phyloP scores from a whole-genome alignment of 2,113 vertebrate genomes.

The Scatophagus argus region DNA sequence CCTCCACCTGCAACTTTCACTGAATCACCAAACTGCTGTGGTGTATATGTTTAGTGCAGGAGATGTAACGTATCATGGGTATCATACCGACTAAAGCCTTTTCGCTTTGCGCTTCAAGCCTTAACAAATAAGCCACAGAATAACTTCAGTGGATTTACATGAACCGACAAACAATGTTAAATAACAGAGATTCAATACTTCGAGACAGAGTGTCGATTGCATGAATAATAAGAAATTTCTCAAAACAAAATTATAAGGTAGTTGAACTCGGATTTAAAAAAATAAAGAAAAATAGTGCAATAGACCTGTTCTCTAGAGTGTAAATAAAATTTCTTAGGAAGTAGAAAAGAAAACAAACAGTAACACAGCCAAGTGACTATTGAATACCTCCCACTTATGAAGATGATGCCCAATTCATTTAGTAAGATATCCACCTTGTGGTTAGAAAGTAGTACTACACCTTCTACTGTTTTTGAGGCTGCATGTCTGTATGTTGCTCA shows the following conservation, averaged over 20 bases:
- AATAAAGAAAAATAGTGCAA: no score
- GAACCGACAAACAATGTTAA: background rate
- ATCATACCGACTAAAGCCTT: background rate
- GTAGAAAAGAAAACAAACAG: no score
- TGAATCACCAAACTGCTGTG: background rate
- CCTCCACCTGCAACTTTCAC: background rate
- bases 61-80: background rate
- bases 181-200: background rate
- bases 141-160: background rate
- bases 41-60: background rate
- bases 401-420: constrained; percentile 35
- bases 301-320: background rate
- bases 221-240: no score
- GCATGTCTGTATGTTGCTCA: background rate
- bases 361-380: no score
- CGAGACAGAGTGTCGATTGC: background rate
- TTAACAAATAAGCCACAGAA: background rate
- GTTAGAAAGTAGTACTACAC: constrained; percentile 38
- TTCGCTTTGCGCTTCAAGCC: background rate
- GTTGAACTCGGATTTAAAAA: no score
- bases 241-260: no score
- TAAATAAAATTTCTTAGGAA: constrained; percentile 3
- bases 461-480: background rate
- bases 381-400: no score
- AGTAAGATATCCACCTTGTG: constrained; percentile 74